Base-by-base conservation (phyloP, 1,140 invertebrate species). In the Lepidostoma basale region DNA sequence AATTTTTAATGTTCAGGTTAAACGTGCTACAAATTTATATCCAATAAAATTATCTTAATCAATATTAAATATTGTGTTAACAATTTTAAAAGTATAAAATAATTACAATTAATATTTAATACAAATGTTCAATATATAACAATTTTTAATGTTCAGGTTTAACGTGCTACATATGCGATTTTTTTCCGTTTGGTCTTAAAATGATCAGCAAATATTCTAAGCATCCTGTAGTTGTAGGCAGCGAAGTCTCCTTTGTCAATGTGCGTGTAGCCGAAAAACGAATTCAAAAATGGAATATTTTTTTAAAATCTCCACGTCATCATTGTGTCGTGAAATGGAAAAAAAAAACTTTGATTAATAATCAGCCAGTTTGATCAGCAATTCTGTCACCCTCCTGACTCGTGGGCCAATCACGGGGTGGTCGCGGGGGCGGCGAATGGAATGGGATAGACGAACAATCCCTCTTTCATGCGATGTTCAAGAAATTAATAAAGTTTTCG, bases 301-400 rank as follows among this genome's bases (percentile, higher is more conserved):
- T 56, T 56, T 56, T 22, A 66, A 71, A 72, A 64, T 23, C n/a
- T 72, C 70, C 40, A 66, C 62, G 70, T 72, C 70, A 72, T 67
- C 26, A 63, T 73, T 69, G 67, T 67, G 67, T 60, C 60, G 67
- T 67, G 67, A 69, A 69, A 64, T 73, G 67, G 59, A 69, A 73
- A 73, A 69, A 73, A 73, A 70, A 73, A 73, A 69, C 71, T 73
- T 72, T 73, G 71, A 73, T 73, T 73, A 73, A 73, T 69, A 73
- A 73, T 73, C 71, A 73, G 54, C 45, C 64, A 42, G 67, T 69
- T 67, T 69, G 67, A 73, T 73, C 71, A 67, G 70, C 63, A 67
- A 67, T 68, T 72, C 59, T 69, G 70, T 69, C 70, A 72, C 70
- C 70, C 70, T 59, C 62, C 54, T 28, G 54, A 30, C 23, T 25